Base-by-base conservation (phyloP, 1,140 invertebrate genomes). In the Drosophila cardini region DNA sequence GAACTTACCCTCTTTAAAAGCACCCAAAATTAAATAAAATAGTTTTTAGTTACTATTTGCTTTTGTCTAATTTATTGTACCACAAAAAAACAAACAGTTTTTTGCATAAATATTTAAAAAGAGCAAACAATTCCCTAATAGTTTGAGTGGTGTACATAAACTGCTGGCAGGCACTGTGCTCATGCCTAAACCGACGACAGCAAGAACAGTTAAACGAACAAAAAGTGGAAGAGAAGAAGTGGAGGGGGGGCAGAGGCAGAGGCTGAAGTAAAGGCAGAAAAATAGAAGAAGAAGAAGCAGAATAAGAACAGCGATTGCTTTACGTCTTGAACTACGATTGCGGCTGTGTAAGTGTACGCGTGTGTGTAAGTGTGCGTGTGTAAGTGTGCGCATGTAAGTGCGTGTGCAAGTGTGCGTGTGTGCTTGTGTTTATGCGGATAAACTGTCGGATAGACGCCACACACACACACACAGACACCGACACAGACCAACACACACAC, bases 371-470 rank as follows among this genome's bases (percentile, higher is more conserved):
- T 40, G n/a, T 13, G 9, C 11, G 36, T 38, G 36, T 38, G n/a
- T n/a, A n/a, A n/a, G n/a, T n/a, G n/a, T n/a, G n/a, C n/a, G n/a
- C n/a, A n/a, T n/a, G n/a, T n/a, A n/a, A n/a, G n/a, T n/a, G n/a
- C n/a, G n/a, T n/a, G n/a, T n/a, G n/a, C n/a, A n/a, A n/a, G 36
- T 38, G 36, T 65, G 10, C 40, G 43, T 45, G 63, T 46, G 18
- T 36, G 42, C 3, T n/a, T n/a, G 21, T 26, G 4, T 26, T 26
- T 26, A 0, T 26, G 42, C 72, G 80, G 75, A 82, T 85, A 84
- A 78, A 85, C 72, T 64, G 30, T 2, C 58, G 72, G 67, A 74
- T 74, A 74, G 72, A 74, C 76, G 76, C 62, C 72, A 46, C 58
- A 74, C 53, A 64, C 53, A 68, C 52, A 40, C 32, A 67, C 34